phyloP scores from a whole-genome alignment of 2,113 vertebrate genomes.

The Aptenodytes forsteri region DNA sequence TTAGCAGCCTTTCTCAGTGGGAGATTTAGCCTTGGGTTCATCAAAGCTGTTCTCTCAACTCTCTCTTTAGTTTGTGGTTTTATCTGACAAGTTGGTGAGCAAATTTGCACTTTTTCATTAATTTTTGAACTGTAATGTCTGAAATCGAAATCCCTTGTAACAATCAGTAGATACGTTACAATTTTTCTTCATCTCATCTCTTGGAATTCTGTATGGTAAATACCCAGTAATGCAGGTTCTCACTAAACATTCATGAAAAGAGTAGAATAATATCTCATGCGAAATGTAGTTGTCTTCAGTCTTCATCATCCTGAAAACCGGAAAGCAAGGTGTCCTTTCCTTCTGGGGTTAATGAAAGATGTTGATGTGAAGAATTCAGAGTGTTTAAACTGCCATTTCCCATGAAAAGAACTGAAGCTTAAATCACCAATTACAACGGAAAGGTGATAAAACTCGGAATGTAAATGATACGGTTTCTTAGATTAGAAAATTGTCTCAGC shows the following conservation, averaged over 20 bases:
- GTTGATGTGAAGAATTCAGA: not conserved
- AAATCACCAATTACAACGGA: not conserved
- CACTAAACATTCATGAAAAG: not conserved
- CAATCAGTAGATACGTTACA: not conserved
- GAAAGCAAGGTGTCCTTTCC: not conserved
- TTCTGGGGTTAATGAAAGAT: not conserved
- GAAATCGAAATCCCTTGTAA: not conserved
- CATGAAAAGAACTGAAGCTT: not conserved
- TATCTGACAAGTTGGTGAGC: not conserved
- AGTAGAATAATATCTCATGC: not conserved
- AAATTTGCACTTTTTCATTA: not conserved
- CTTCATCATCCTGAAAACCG: not conserved
- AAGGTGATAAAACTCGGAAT: conserved; percentile 4
- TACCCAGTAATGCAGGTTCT: not conserved
- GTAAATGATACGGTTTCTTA: not conserved
- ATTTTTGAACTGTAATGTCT: not conserved
- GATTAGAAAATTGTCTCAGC: not conserved
- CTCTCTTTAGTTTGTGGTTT: not conserved
- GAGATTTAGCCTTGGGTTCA: not conserved
- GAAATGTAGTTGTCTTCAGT: not conserved
- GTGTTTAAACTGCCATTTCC: not conserved
- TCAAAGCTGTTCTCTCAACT: not conserved
- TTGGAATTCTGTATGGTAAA: not conserved
- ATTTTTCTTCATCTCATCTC: not conserved
- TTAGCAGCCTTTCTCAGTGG: not conserved